Percentiles rank a stretch among this genome's conserved stretches.
These are phyloP conservation scores for Acleris cristana DNA, from an alignment of 2,888 invertebrate species.

Conservation along the genomic window DNA sequence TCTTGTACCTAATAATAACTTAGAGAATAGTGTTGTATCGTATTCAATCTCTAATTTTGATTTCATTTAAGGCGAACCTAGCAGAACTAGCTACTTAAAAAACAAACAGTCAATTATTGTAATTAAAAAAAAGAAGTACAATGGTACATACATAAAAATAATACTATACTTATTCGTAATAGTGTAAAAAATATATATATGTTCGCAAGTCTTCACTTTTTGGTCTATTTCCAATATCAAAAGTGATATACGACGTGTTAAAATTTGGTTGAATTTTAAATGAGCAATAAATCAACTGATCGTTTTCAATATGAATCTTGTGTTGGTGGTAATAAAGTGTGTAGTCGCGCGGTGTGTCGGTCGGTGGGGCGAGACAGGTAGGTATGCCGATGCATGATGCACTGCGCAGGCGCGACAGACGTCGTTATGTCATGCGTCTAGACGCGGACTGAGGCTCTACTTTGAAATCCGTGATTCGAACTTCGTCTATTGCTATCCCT, in stretches of 20 bases:
- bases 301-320: background rate
- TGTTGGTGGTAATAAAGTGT: background rate
- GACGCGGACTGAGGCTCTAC: conserved; percentile 42
- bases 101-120: too few species aligned
- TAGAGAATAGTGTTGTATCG: too few species aligned
- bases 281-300: background rate
- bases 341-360: background rate
- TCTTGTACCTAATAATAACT: too few species aligned
- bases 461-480: too few species aligned
- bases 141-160: too few species aligned
- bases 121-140: too few species aligned
- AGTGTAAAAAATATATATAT: background rate
- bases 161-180: too few species aligned
- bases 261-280: conserved; percentile 15
- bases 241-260: conserved; percentile 31
- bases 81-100: too few species aligned
- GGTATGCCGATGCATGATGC: conserved; percentile 37
- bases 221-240: conserved; percentile 23
- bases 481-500: too few species aligned
- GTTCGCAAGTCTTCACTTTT: conserved; percentile 7
- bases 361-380: conserved; percentile 27
- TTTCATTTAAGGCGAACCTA: too few species aligned
- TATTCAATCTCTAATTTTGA: too few species aligned
- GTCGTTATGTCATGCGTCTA: conserved; percentile 49
- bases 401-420: conserved; percentile 41